Evolutionary conservation across 1,140 invertebrate species (phyloP).

Genomic region (Linepithema humile): DNA sequence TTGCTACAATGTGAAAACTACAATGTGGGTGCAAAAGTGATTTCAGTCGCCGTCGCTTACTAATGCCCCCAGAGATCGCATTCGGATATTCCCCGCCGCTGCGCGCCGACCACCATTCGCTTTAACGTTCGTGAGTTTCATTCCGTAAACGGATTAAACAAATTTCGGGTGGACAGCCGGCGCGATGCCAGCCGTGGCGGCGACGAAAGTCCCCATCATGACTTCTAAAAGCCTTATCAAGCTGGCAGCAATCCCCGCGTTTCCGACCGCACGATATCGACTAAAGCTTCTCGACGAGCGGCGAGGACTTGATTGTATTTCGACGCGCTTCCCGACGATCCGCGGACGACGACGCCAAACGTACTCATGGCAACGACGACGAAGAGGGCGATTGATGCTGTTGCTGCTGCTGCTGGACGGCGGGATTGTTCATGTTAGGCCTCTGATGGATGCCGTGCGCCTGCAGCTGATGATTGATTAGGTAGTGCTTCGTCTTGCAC

Average conservation of each 20-base stretch:
- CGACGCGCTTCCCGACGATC: background rate
- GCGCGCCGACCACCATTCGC: background rate
- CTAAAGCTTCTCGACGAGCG: slow-evolving; percentile 28
- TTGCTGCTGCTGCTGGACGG: slow-evolving; percentile 69
- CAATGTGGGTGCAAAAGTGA: background rate
- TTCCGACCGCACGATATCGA: slow-evolving; percentile 37
- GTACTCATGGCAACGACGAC: slow-evolving; percentile 75
- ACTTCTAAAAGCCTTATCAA: background rate
- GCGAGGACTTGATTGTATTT: slow-evolving; percentile 29
- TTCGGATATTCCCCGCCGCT: background rate
- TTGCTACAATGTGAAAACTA: background rate
- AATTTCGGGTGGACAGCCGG: background rate
- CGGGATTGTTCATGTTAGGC: slow-evolving; percentile 77
- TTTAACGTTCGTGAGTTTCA: background rate
- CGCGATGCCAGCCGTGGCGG: background rate
- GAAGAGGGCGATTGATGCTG: slow-evolving; percentile 70
- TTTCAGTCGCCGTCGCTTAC: background rate
- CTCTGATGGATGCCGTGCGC: slow-evolving; percentile 89
- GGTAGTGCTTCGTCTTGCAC: slow-evolving; percentile 91
- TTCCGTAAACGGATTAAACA: slow-evolving; percentile 19
- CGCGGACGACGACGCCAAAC: slow-evolving; percentile 33
- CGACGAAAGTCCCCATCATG: background rate
- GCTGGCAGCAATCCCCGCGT: background rate
- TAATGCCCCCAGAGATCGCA: slow-evolving; percentile 2
- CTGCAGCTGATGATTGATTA: slow-evolving; percentile 91